Conservation (phyloP, 2,797 vertebrate genomes). For the Enteromius treurensis region DNA sequence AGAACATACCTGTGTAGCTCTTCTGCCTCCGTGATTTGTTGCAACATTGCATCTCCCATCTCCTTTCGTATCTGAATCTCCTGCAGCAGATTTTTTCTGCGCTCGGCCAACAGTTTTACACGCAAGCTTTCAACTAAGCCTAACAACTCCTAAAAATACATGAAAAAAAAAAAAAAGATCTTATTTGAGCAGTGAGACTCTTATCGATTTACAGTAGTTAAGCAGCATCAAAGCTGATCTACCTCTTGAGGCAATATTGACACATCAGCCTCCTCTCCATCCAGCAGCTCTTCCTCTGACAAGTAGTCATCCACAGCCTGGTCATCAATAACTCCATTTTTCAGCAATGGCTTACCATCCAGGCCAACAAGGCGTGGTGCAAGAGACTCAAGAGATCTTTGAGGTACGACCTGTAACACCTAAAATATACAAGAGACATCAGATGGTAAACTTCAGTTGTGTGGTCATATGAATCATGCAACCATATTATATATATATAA, state of each 20-base stretch:
- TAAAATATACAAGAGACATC: neutral
- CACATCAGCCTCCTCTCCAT: constrained; percentile 82
- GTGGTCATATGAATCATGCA: neutral
- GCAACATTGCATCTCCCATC: constrained; percentile 90
- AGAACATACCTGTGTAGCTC: constrained; percentile 79
- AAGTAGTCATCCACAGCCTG: constrained; percentile 71
- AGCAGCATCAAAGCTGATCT: neutral
- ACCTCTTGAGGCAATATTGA: constrained; percentile 86
- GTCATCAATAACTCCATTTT: constrained; percentile 64
- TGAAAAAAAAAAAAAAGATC: neutral
- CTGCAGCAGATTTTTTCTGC: constrained; percentile 81
- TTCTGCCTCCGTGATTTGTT: constrained; percentile 85
- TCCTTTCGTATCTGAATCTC: constrained; percentile 91
- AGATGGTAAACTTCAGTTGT: neutral
- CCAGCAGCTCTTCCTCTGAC: constrained; percentile 76
- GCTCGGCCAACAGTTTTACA: constrained; percentile 80
- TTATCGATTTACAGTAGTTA: neutral
- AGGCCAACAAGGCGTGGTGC: constrained; percentile 73
- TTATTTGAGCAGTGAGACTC: neutral
- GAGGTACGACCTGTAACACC: constrained; percentile 84
- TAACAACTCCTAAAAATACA: constrained; percentile 77
- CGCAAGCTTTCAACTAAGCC: constrained; percentile 80
- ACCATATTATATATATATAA: neutral
- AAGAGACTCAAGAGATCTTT: constrained; percentile 73
- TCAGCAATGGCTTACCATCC: constrained; percentile 73